Base-by-base conservation (phyloP, 1,140 invertebrate genomes). In the Lamellibrachia luymesi region DNA sequence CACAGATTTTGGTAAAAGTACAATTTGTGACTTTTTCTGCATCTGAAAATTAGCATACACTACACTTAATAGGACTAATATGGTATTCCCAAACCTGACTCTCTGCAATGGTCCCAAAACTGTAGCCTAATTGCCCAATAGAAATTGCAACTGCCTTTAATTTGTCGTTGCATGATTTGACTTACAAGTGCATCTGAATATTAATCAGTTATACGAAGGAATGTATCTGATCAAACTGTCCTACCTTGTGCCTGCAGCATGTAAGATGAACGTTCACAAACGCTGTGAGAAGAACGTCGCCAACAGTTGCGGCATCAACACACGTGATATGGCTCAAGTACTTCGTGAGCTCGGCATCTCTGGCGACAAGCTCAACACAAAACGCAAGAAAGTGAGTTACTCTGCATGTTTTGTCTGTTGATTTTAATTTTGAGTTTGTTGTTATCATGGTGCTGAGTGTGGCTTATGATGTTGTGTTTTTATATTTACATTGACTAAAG, bases 241-340 rank as follows among this genome's bases (percentile, higher is more conserved):
- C 38, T 38, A 27, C 52, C n/a, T 92, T 38, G 6, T 92, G 49
- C 13, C 95, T 95, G 90, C 95, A 96, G 96, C 94, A 94, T 99
- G 99, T 96, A 98, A 97, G 94, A 98, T 99, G 97, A 99, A 99
- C 97, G 98, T 99, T 93, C 99, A 99, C 97, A 99, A 99, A 97
- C 97, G 99, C 93, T 99, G 99, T 96, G 98, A 99, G 96, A 99
- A 99, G 97, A 99, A 99, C 97, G 99, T 99, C 89, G 99, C 99
- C 80, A 99, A 99, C 96, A 99, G 99, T 96, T 99, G 99, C 97
- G 99, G 99, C 94, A 99, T 99, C 95, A 98, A 99, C 97, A 98
- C 98, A 51, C 99, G 99, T 96, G 97, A 98, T 96, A 98, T 99
- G 98, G 99, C 98, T 0, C 98, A 98, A 95, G 98, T 99, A 93